Percentiles rank a stretch among this genome's conserved stretches.
phyloP scores from a whole-genome alignment of 2,113 vertebrate genomes.

The Plecotus auritus region DNA sequence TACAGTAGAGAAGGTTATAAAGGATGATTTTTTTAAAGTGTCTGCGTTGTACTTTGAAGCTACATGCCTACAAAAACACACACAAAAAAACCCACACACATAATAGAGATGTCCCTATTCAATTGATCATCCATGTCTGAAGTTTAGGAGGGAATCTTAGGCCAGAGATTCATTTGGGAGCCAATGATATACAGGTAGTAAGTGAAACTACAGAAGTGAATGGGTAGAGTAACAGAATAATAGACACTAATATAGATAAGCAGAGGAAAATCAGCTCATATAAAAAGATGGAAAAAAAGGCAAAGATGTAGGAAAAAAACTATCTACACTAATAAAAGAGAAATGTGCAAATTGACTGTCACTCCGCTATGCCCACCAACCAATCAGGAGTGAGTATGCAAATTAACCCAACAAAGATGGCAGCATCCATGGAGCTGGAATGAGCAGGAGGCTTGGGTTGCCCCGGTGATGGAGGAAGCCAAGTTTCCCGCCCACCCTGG shows the following conservation, averaged over 20 bases:
- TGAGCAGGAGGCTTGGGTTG: no score
- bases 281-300: not conserved
- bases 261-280: not conserved
- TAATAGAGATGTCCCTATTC: not conserved
- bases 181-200: not conserved
- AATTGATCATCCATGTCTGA: not conserved
- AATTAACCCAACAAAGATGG: no score
- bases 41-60: not conserved
- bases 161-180: not conserved
- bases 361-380: no score
- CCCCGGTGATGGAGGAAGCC: no score
- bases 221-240: not conserved
- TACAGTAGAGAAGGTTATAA: not conserved
- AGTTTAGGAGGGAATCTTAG: not conserved
- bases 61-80: not conserved
- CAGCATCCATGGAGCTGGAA: no score
- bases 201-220: not conserved
- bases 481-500: no score
- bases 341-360: no score
- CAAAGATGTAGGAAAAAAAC: not conserved
- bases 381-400: no score
- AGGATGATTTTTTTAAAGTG: not conserved
- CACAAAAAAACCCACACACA: not conserved
- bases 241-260: not conserved
- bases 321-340: no score